Base-by-base conservation (phyloP, 2,888 invertebrate species). In the Tetanocera ferruginea region DNA sequence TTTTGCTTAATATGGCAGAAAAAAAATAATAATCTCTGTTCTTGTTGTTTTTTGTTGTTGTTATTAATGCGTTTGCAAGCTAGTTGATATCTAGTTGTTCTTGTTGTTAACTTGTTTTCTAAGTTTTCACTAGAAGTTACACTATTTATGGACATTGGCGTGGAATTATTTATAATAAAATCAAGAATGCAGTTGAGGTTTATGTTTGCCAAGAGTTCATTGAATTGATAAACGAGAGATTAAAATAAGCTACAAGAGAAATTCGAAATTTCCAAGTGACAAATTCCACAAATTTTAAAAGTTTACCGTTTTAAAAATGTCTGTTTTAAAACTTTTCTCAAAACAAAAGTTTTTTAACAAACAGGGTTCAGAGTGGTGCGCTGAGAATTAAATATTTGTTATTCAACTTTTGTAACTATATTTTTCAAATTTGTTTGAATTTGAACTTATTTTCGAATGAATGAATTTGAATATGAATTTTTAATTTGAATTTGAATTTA, bases 91-190 rank as follows among this genome's bases (percentile, higher is more conserved):
- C 9, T 28, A 28, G 28, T 31, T 34, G 17, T 72, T 31, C 11
- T 57, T 57, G 60, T 37, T 19, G 31, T 37, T 49, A 23, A 17
- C 25, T 73, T 31, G 43, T 62, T 64, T 43, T 9, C 9, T 51
- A 9, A 25, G 74, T 23, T 74, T 60, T 71, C 49, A 71, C 57
- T 71, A 71, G 60, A 60, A 60, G 60, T 19, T 25, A n/a, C 25
- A 28, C 60, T 28, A 28, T 28, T 28, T 60, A 28, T 60, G 60
- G 60, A 28, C 60, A 60, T 23, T 60, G 60, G 60, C 25, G 25
- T 60, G 23, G 8, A 60, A 60, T 60, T 60, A 28, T 23, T 23
- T 60, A 14, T 60, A 28, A 9, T 28, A 19, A 8, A 28, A 60
- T 14, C 5, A 60, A 60, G 3, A 11, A 25, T 60, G 0, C 60